phyloP scores from a whole-genome alignment of 1,140 invertebrate species.

The Oreohelix idahoensis region DNA sequence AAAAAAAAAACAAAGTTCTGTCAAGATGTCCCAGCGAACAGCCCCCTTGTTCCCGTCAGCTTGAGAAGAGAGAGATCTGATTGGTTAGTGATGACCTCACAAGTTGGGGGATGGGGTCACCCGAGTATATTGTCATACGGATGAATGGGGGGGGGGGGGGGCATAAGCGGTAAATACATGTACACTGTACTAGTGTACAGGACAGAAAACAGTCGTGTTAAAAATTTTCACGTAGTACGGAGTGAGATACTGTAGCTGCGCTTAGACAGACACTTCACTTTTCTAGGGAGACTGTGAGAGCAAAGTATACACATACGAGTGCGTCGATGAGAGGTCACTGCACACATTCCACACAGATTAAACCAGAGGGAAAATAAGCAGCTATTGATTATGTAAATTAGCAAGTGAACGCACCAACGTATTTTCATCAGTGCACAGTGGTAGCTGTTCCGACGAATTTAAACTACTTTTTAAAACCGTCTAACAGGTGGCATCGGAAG shows the following conservation, averaged over 20 bases:
- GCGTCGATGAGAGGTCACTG: too few relatives aligned
- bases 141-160: constrained; percentile 27
- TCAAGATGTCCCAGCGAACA: neutral
- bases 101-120: constrained; percentile 30
- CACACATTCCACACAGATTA: too few relatives aligned
- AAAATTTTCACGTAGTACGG: neutral
- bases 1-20: neutral
- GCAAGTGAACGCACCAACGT: neutral
- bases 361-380: neutral
- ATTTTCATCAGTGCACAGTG: neutral
- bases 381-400: constrained; percentile 15
- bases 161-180: constrained; percentile 10
- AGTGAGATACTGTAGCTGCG: too few relatives aligned
- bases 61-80: constrained; percentile 3
- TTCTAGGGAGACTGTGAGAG: too few relatives aligned
- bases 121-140: neutral
- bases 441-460: neutral
- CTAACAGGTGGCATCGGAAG: too few relatives aligned
- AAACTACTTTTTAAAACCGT: too few relatives aligned
- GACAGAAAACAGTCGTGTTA: neutral
- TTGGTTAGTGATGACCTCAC: constrained; percentile 40
- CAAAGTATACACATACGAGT: too few relatives aligned
- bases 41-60: neutral
- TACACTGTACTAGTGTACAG: neutral
- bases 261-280: too few relatives aligned